Conservation (phyloP, 1,140 invertebrate genomes). For the Drosophila parvula region DNA sequence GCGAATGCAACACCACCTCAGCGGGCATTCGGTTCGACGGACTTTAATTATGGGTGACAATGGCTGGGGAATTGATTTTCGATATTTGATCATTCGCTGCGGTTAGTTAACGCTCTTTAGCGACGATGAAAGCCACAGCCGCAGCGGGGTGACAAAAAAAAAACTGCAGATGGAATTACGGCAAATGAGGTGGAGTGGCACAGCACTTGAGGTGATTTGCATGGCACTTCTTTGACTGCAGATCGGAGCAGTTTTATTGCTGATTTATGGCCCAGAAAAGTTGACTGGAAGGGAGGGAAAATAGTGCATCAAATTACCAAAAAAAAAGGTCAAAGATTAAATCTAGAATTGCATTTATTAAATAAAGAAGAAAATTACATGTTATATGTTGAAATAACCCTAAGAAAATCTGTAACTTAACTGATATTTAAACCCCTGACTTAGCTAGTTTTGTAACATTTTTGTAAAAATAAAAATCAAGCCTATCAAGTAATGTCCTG, state of each 20-base stretch:
- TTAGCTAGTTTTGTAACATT: not conserved
- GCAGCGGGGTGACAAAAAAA: constrained; percentile 38
- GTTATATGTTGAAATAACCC: not conserved
- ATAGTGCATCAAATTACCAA: not conserved
- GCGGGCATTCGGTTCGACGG: constrained; percentile 63
- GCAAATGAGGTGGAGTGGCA: constrained; percentile 33
- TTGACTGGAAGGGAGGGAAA: not conserved
- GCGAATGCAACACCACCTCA: constrained; percentile 74
- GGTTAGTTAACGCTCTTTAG: constrained; percentile 81
- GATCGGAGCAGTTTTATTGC: not conserved
- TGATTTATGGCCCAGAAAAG: constrained; percentile 1
- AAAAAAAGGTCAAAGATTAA: not conserved
- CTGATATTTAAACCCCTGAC: not conserved
- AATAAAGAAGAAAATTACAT: not conserved
- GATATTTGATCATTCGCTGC: constrained; percentile 82
- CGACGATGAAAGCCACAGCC: constrained; percentile 43
- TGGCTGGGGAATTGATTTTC: constrained; percentile 79
- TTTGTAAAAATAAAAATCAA: not conserved
- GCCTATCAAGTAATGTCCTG: constrained; percentile 1
- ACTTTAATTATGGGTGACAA: constrained; percentile 80
- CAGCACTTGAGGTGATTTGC: constrained; percentile 65
- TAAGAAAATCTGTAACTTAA: no score
- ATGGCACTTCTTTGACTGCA: not conserved
- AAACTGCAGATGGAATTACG: constrained; percentile 67
- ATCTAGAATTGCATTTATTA: not conserved